These are phyloP conservation scores for Enteromius fasciolatus DNA, from an alignment of 2,797 vertebrate species.

Conservation along the genomic window DNA sequence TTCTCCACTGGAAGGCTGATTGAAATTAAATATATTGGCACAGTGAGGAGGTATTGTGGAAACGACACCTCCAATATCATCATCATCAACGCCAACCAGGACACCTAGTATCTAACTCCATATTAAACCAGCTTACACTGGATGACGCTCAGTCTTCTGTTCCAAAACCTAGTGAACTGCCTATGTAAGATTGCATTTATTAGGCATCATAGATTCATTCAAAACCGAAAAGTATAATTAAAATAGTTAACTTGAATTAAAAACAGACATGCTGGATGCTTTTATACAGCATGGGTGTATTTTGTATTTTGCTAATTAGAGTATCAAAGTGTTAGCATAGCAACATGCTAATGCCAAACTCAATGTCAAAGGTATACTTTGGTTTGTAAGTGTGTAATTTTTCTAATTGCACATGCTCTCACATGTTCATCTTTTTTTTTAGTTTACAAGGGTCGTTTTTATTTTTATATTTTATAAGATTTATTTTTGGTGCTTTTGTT, in stretches of 20 bases:
- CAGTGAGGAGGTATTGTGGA: constrained; percentile 60
- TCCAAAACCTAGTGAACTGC: constrained; percentile 25
- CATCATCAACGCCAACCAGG: background rate
- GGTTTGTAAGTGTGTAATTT: background rate
- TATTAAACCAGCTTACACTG: background rate
- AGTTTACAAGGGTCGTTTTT: too few species aligned
- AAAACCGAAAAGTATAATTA: background rate
- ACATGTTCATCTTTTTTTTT: too few species aligned
- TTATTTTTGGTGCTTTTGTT: too few species aligned
- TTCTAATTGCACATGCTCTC: background rate
- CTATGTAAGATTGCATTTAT: background rate
- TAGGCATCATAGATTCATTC: background rate
- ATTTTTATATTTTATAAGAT: too few species aligned
- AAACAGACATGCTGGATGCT: background rate
- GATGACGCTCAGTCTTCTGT: background rate
- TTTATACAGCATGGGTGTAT: background rate
- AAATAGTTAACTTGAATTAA: background rate
- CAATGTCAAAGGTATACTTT: background rate
- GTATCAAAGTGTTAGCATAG: background rate
- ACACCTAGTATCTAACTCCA: constrained; percentile 1
- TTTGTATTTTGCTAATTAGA: background rate
- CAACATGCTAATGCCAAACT: background rate
- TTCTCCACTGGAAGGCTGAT: constrained; percentile 49
- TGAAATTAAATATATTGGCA: constrained; percentile 65
- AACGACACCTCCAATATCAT: background rate